Evolutionary conservation across 1,140 invertebrate species (phyloP), one percentile per base, ranked within the genome.

Genomic region (Cotesia chilonis): DNA sequence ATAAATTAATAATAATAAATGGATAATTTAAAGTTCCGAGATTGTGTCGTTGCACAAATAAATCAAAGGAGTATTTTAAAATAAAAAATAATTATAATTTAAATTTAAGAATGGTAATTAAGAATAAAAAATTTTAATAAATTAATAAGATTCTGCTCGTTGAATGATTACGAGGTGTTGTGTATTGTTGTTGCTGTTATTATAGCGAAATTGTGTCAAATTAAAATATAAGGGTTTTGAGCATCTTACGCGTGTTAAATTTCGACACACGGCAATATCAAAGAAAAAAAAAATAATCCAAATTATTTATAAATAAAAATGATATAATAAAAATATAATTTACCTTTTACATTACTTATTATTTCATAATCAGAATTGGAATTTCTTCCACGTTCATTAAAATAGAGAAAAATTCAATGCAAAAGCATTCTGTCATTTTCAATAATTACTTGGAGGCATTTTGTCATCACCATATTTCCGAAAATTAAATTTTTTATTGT

Each of bases 141-240:
- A 74, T 59, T 41, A 51, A 69, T 55, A 1, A 51, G 28, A 52
- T 54, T 52, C 17, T 20, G 41, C 6, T 52, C 14, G 36, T 9
- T n/a, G 20, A 20, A 66, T 52, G 14, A 60, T 9, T 6, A 36
- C 59, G 70, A 74, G 80, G 76, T 76, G 79, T 81, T 84, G 78
- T 84, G 80, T 84, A 78, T 82, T 79, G 81, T 66, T 51, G 41
- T 54, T 66, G 64, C 82, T 84, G 79, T 83, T 83, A 79, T 83
- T 83, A 78, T 83, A 84, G 78, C 79, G 79, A 82, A 81, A 80
- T 81, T 85, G 81, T 85, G 83, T 84, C 80, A 83, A 84, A 83
- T 83, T 84, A 81, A 83, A 84, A 83, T 83, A 83, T 81, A 83
- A 82, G 80, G 77, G 81, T 84, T 85, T 85, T 79, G 83, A 82